A percentile compares a stretch with the other conserved stretches of the same genome.
Conservation (phyloP, 1,140 invertebrate species). For the Elymnias hypermnestra region DNA sequence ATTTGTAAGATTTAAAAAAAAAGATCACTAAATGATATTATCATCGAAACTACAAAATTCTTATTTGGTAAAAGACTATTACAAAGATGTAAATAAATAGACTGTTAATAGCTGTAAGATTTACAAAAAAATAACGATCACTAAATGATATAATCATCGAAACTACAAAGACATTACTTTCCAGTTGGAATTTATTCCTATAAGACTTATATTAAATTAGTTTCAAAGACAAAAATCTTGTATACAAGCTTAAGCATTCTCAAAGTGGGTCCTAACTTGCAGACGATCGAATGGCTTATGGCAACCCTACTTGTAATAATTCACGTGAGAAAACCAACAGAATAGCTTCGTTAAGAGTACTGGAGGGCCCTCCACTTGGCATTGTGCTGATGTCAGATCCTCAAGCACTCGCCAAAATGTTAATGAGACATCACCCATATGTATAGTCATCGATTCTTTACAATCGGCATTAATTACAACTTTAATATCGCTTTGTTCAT, state of each 20-base stretch:
- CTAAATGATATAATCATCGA: no score
- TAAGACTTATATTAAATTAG: no score
- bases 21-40: no score
- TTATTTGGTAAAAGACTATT: no score
- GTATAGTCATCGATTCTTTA: constrained; percentile 33
- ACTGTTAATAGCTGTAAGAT: no score
- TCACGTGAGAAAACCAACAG: constrained; percentile 68
- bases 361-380: constrained; percentile 48
- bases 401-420: constrained; percentile 53
- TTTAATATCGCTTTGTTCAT: not conserved
- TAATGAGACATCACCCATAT: constrained; percentile 46
- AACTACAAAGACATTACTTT: no score
- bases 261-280: not conserved
- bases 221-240: not conserved
- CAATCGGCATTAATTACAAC: constrained; percentile 24
- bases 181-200: no score
- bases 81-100: no score
- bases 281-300: constrained; percentile 1
- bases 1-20: no score
- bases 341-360: constrained; percentile 67
- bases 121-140: no score
- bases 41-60: no score
- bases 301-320: constrained; percentile 30
- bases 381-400: constrained; percentile 55
- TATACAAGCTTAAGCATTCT: not conserved